phyloP scores from a whole-genome alignment of 2,113 vertebrate genomes.

The Scolopax mira region DNA sequence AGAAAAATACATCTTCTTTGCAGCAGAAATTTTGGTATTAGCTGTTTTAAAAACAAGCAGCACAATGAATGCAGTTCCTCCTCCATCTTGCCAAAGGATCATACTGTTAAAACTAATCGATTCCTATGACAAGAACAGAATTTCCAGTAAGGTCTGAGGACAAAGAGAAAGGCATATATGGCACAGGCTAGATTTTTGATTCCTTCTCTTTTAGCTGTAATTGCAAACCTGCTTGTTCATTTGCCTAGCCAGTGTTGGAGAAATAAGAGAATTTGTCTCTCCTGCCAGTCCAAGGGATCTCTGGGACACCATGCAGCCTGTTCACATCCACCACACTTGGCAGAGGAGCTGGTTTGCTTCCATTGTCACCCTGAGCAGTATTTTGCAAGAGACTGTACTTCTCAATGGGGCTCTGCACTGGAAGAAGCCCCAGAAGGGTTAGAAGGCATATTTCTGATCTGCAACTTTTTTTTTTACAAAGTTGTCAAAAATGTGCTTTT shows the following conservation, averaged over 20 bases:
- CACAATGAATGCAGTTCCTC: neutral
- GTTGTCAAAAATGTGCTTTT: neutral
- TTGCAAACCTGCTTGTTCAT: neutral
- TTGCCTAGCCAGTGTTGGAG: neutral
- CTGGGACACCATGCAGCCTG: neutral
- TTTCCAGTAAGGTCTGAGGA: neutral
- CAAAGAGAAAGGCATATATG: neutral
- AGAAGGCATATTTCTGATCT: neutral
- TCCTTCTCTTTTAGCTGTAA: neutral
- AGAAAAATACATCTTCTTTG: neutral
- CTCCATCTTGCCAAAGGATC: neutral
- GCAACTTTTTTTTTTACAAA: neutral
- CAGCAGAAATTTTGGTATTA: neutral
- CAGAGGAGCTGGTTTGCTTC: neutral
- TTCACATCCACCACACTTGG: neutral
- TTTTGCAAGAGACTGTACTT: neutral
- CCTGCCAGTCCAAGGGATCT: neutral
- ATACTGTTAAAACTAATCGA: neutral
- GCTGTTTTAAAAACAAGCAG: neutral
- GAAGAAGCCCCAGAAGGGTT: neutral
- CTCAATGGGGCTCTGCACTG: accelerated
- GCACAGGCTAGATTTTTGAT: neutral
- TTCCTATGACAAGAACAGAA: neutral
- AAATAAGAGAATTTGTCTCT: neutral
- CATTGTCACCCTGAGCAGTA: neutral